Conservation (phyloP, 1,140 invertebrate genomes). For the Augochlora pura region DNA sequence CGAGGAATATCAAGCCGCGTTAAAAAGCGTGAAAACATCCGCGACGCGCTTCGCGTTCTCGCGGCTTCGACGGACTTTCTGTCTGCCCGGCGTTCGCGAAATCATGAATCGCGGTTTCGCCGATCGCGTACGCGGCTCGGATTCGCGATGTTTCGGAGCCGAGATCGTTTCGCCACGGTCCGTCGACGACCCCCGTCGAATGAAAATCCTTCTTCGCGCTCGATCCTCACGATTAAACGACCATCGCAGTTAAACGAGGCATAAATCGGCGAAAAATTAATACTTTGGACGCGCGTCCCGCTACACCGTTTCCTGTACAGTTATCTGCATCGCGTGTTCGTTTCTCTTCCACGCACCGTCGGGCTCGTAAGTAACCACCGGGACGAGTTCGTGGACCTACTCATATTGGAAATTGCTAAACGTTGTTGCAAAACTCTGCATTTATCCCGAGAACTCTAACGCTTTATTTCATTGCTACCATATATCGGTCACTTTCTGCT, state of each 20-base stretch:
- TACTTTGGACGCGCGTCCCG: conserved; percentile 5
- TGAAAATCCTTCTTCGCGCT: background rate
- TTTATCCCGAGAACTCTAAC: too few species aligned
- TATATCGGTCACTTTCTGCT: too few species aligned
- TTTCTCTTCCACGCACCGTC: conserved; percentile 8
- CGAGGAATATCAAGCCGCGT: conserved; percentile 27
- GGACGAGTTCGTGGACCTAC: too few species aligned
- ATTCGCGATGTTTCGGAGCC: background rate
- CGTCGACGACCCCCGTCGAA: background rate
- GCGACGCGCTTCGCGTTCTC: background rate
- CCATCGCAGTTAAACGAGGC: conserved; percentile 13
- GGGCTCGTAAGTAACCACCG: background rate
- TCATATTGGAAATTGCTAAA: too few species aligned
- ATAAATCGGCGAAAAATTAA: conserved; percentile 24
- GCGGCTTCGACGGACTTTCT: conserved; percentile 2
- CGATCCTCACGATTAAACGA: conserved; percentile 17
- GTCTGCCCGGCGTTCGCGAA: background rate
- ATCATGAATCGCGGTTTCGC: too few species aligned
- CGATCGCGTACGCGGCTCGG: too few species aligned
- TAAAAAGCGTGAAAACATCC: conserved; percentile 11
- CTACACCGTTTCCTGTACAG: conserved; percentile 34
- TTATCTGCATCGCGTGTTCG: background rate
- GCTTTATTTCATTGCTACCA: too few species aligned
- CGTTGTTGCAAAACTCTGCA: too few species aligned
- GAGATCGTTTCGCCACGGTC: background rate